phyloP scores from a whole-genome alignment of 2,113 vertebrate genomes.

The Macroglossus sobrinus region DNA sequence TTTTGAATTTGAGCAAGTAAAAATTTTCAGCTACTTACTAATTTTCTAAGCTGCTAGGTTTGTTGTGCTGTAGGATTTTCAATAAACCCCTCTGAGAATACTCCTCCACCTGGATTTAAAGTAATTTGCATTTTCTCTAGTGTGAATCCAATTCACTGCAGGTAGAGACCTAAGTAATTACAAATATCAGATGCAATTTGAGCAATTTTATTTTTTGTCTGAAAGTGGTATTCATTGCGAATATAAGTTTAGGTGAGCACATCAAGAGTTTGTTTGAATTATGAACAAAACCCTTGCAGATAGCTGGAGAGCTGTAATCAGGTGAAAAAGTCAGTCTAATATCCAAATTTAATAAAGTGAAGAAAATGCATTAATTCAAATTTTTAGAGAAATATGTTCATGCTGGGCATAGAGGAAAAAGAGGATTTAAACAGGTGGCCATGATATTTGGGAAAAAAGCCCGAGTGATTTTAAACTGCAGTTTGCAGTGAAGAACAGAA shows the following conservation, averaged over 20 bases:
- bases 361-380: not conserved
- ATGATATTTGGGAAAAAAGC: slow-evolving; percentile 30
- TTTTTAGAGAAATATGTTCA: slow-evolving; percentile 25
- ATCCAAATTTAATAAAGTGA: not conserved
- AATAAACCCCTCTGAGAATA: slow-evolving; percentile 39
- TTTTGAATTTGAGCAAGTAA: not conserved
- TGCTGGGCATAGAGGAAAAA: not conserved
- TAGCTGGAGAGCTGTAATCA: not conserved
- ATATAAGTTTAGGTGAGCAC: slow-evolving; percentile 22
- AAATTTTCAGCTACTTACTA: not conserved
- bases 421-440: slow-evolving; percentile 44
- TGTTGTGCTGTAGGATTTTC: slow-evolving; percentile 39
- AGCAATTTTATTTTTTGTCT: slow-evolving; percentile 50
- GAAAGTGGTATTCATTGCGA: slow-evolving; percentile 48
- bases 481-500: slow-evolving; percentile 58
- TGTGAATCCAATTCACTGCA: slow-evolving; percentile 34
- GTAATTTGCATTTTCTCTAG: slow-evolving; percentile 49
- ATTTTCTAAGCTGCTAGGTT: slow-evolving; percentile 41
- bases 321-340: not conserved
- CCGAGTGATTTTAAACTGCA: slow-evolving; percentile 49
- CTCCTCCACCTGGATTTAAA: slow-evolving; percentile 49
- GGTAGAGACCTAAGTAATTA: slow-evolving; percentile 61
- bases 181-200: slow-evolving; percentile 57
- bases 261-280: not conserved
- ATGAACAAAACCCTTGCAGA: not conserved